These are phyloP conservation scores for Phallusia fumigata DNA, from an alignment of 23 tunicate genomes.

Conservation along the genomic window DNA sequence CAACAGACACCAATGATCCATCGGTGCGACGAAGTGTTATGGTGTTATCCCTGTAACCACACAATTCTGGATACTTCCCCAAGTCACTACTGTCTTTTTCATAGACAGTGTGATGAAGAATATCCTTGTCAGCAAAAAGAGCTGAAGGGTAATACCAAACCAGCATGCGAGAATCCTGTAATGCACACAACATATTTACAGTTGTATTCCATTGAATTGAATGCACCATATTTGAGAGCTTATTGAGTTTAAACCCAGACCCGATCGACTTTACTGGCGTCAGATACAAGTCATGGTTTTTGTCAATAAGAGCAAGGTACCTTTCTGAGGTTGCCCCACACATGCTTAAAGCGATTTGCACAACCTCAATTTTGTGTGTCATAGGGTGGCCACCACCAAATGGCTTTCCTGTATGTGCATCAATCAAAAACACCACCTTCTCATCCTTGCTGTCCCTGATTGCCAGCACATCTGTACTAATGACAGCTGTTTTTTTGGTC, in stretches of 20 bases:
- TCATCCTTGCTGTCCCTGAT: constrained; percentile 67
- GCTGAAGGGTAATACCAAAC: constrained; percentile 88
- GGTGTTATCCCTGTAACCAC: constrained; percentile 56
- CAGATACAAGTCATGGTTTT: constrained; percentile 80
- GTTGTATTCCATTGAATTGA: constrained; percentile 66
- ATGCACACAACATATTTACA: constrained; percentile 82
- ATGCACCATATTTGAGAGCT: constrained; percentile 75
- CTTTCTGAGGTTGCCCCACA: constrained; percentile 59
- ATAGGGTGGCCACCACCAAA: constrained; percentile 62
- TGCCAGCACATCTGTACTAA: constrained; percentile 77
- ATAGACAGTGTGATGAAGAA: constrained; percentile 54
- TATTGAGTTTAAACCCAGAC: constrained; percentile 34
- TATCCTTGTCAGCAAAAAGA: constrained; percentile 63
- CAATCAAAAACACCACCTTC: constrained; percentile 49
- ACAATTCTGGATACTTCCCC: constrained; percentile 70
- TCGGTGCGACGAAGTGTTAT: constrained; percentile 60
- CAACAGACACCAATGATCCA: constrained; percentile 56
- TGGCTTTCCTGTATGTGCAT: constrained; percentile 55
- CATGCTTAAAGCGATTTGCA: constrained; percentile 54
- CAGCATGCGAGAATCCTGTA: constrained; percentile 59
- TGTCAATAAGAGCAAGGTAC: constrained; percentile 76
- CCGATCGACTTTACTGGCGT: constrained; percentile 37
- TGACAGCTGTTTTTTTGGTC: constrained; percentile 50
- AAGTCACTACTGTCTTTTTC: constrained; percentile 73
- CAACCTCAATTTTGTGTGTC: constrained; percentile 56